Base-by-base conservation (phyloP, 2,113 vertebrate species). In the Sphyrna mokarran region DNA sequence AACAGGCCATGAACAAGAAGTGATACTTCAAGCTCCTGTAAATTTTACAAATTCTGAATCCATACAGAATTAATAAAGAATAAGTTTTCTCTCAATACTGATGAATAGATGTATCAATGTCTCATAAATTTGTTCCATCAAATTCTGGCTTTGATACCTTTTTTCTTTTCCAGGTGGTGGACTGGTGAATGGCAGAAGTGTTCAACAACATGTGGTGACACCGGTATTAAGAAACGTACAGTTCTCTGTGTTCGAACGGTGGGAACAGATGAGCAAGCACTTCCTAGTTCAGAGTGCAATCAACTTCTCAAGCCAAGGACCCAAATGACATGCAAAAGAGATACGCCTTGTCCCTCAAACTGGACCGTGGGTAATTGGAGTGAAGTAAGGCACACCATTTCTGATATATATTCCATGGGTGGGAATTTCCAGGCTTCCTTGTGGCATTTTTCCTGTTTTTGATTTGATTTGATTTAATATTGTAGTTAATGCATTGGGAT, bases 151-250 rank as follows among this genome's bases (percentile, higher is more conserved):
- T 33, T 61, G 48, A 61, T 95, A 48, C 16, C 14, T 22, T 76
- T 68, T 68, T 94, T 54, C 37, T n/a, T 95, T 96, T 96, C 63
- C 97, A 99, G 99, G 96, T 99, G 99, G 99, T 99, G 99, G 99
- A 97, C 98, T 95, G 99, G 99, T 3, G 98, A 99, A 76, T 99
- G 99, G 99, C 99, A 99, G 97, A 98, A 98, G 0, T 99, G 99
- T 95, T 98, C 99, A 0, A 96, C 98, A 0, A 98, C 98, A 0
- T 99, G 99, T 95, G 99, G 99, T 2, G 97, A 98, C 14, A 97
- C 97, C 0, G 99, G 99, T 6, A 96, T 98, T 96, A 98, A 98
- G 96, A 99, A 98, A 96, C 97, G 99, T n/a, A 98, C 98, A 0
- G 98, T 99, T 6, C 97, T 99, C 66, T 99, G 99, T 94, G 98